These are phyloP conservation scores for Temnothorax rugatulus DNA, from an alignment of 2,888 invertebrate species.

Conservation along the genomic window DNA sequence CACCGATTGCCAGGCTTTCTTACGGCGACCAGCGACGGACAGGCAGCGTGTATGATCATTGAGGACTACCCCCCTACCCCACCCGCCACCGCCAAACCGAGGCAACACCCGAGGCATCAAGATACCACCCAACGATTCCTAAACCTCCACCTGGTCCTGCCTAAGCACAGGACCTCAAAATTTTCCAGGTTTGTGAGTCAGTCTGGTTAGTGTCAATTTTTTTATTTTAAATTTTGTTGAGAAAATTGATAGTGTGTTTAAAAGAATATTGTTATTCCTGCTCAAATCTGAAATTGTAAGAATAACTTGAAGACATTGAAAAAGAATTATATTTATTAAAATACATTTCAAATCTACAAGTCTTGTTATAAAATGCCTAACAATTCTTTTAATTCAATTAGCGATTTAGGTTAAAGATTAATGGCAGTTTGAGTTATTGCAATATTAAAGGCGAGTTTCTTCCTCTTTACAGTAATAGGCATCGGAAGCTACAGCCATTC, in stretches of 20 bases:
- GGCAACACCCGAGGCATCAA: conserved; percentile 82
- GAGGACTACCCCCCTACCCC: conserved; percentile 85
- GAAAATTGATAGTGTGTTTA: background rate
- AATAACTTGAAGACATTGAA: background rate
- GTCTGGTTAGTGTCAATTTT: background rate
- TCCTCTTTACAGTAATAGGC: conserved; percentile 91
- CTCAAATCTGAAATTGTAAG: background rate
- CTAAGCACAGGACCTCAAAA: conserved; percentile 93
- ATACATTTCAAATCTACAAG: background rate
- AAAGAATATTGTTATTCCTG: background rate
- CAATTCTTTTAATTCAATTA: background rate
- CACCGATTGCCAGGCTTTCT: conserved; percentile 77
- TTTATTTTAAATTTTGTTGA: background rate
- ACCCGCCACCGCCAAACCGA: conserved; percentile 82
- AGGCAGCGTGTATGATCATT: conserved; percentile 86
- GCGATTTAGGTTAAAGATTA: background rate
- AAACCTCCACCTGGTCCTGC: conserved; percentile 83
- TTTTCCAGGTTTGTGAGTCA: conserved; percentile 89
- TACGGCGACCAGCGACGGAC: conserved; percentile 83
- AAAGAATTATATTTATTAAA: background rate
- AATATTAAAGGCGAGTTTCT: background rate
- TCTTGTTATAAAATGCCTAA: background rate
- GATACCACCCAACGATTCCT: conserved; percentile 85
- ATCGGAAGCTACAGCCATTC: conserved; percentile 98
- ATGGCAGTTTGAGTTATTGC: background rate